Conservation (phyloP, 2,888 invertebrate genomes). For the Meandrusa payeni region DNA sequence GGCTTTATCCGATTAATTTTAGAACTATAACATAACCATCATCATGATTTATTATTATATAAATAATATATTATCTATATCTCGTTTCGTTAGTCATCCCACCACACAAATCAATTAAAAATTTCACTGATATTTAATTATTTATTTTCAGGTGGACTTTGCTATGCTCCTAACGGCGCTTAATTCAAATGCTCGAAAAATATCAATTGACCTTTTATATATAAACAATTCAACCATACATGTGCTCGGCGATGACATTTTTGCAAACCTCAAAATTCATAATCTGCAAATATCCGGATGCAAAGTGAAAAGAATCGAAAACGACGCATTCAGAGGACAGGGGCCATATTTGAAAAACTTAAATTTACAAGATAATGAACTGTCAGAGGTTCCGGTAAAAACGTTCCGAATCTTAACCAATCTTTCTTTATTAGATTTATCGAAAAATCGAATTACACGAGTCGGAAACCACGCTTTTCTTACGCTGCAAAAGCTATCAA, state of each 20-base stretch:
- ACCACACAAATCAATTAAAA: too few species aligned
- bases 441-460: conserved; percentile 87
- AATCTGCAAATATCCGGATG: conserved; percentile 93
- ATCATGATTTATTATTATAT: too few species aligned
- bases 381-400: conserved; percentile 88
- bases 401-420: conserved; percentile 85
- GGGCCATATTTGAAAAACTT: conserved; percentile 90
- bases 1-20: too few species aligned
- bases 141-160: conserved; percentile 86
- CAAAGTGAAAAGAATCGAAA: conserved; percentile 85
- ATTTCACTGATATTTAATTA: too few species aligned
- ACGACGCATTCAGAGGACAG: conserved; percentile 90
- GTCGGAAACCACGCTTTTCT: conserved; percentile 89
- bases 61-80: too few species aligned
- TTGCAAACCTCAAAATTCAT: conserved; percentile 86
- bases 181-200: conserved; percentile 84
- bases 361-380: conserved; percentile 91
- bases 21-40: too few species aligned
- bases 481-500: conserved; percentile 86
- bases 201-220: conserved; percentile 90
- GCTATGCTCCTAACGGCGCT: conserved; percentile 86
- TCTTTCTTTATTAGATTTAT: conserved; percentile 90
- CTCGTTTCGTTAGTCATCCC: too few species aligned
- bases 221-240: conserved; percentile 92
- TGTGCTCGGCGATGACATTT: conserved; percentile 83